Evolutionary conservation across 2,888 invertebrate species (phyloP).

Genomic region (Cerceris rybyensis): DNA sequence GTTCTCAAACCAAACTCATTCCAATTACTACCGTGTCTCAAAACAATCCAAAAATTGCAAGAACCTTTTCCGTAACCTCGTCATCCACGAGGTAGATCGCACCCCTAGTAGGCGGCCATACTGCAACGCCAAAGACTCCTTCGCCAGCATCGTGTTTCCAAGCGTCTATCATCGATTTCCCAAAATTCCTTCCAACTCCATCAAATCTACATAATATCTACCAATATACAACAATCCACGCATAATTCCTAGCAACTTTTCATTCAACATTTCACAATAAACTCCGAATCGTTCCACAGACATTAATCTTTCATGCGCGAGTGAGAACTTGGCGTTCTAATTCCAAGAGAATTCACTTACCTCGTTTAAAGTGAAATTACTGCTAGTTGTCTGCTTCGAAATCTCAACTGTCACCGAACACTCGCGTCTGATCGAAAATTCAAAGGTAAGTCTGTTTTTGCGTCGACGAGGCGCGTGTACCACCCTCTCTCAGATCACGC

Average conservation of each 20-base stretch:
- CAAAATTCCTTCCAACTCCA: no score
- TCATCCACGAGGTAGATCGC: conserved; percentile 9
- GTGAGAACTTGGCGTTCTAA: not conserved
- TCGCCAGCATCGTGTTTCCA: not conserved
- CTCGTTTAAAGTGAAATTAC: no score
- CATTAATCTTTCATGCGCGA: not conserved
- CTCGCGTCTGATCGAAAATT: conserved; percentile 1
- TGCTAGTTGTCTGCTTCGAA: not conserved
- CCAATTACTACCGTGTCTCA: not conserved
- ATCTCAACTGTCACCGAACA: conserved; percentile 19
- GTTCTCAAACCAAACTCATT: no score
- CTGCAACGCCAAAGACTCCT: conserved; percentile 11
- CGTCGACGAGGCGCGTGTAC: conserved; percentile 9
- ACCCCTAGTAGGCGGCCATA: conserved; percentile 38
- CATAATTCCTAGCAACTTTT: conserved; percentile 37
- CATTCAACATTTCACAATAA: conserved; percentile 48
- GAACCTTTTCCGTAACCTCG: conserved; percentile 11
- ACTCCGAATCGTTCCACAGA: not conserved
- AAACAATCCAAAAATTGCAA: not conserved
- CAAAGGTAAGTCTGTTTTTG: conserved; percentile 11
- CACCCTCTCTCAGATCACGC: conserved; percentile 32
- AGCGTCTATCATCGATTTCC: not conserved
- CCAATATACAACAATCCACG: not conserved
- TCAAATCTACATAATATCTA: not conserved
- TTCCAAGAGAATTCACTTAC: not conserved